phyloP scores from a whole-genome alignment of 2,113 vertebrate genomes.

The Bombycilla garrulus region DNA sequence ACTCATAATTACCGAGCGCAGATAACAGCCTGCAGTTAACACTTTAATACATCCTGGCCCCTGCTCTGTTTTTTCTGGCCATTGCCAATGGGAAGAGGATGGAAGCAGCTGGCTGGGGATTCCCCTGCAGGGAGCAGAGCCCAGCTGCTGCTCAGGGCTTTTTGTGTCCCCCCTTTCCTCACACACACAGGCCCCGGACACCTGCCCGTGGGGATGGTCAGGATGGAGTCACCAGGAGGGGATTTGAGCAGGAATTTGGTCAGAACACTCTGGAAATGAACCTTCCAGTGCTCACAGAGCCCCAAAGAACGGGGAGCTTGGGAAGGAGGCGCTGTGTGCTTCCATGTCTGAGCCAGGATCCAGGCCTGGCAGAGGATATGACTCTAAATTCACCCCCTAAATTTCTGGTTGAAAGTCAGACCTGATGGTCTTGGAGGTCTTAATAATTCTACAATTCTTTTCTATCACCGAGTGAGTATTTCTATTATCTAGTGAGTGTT shows the following conservation, averaged over 20 bases:
- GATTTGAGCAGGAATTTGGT: background rate
- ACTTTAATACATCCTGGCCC: background rate
- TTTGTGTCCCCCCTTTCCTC: background rate
- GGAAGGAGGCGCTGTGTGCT: background rate
- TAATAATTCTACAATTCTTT: background rate
- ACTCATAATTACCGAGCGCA: conserved; percentile 15
- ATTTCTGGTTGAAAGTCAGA: background rate
- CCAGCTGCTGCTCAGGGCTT: background rate
- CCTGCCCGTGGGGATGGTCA: background rate
- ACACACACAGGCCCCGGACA: background rate
- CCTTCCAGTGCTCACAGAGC: background rate
- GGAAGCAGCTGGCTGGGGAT: conserved; percentile 5
- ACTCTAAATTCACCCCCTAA: background rate
- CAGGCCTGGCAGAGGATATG: background rate
- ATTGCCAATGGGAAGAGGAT: background rate
- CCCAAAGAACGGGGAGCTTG: no score
- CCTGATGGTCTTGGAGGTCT: background rate
- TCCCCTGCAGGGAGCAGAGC: background rate
- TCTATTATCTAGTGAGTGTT: background rate
- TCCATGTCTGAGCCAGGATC: background rate
- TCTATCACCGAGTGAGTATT: no score
- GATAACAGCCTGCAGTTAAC: conserved; percentile 31
- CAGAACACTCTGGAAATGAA: background rate
- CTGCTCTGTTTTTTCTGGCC: conserved; percentile 17
- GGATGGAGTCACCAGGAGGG: background rate